phyloP scores from a whole-genome alignment of 1,140 invertebrate species.

The Teleopsis dalmanni region DNA sequence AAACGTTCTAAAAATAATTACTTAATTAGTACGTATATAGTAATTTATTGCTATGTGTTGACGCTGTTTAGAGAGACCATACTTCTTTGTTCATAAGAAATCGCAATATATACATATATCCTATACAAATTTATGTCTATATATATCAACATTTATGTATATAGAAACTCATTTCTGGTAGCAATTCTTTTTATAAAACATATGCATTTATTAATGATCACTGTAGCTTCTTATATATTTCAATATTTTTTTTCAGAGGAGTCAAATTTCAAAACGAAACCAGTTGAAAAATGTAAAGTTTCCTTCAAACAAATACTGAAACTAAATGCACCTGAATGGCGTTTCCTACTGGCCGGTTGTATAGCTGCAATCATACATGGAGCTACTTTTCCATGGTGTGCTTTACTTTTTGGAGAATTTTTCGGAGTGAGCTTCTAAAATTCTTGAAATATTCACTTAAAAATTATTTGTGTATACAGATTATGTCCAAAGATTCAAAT shows the following conservation, averaged over 20 bases:
- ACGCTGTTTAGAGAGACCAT: not conserved
- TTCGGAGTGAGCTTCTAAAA: constrained; percentile 59
- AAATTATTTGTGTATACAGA: constrained; percentile 54
- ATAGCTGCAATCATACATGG: constrained; percentile 65
- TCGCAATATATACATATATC: no score
- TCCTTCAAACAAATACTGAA: constrained; percentile 56
- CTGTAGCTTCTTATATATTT: not conserved
- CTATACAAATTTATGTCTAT: no score
- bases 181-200: not conserved
- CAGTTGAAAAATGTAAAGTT: constrained; percentile 22
- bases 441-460: not conserved
- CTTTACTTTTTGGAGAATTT: constrained; percentile 78
- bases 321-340: constrained; percentile 72
- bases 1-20: no score
- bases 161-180: not conserved
- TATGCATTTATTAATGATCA: no score
- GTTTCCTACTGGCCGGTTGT: constrained; percentile 61
- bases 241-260: constrained; percentile 6
- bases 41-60: no score
- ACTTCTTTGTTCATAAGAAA: not conserved
- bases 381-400: constrained; percentile 68
- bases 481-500: constrained; percentile 25
- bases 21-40: no score
- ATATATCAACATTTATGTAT: not conserved
- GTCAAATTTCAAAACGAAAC: constrained; percentile 20